phyloP scores from a whole-genome alignment of 2,888 invertebrate species.

The Aleiodes testaceus region DNA sequence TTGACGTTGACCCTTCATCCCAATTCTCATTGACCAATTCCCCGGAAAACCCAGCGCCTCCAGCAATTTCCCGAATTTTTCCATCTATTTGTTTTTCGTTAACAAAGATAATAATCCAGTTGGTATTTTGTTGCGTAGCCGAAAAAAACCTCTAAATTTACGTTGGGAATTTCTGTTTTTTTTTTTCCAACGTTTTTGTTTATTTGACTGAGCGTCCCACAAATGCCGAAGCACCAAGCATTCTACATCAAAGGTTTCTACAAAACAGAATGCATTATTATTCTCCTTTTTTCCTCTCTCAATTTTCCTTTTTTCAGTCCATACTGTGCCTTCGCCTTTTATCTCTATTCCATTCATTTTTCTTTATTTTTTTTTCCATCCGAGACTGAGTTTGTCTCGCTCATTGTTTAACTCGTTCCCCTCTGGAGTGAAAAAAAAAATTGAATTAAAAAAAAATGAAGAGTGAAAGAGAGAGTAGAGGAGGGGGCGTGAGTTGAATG shows the following conservation, averaged over 20 bases:
- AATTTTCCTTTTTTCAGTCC: not conserved
- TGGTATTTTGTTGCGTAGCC: conserved; percentile 6
- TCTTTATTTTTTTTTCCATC: not conserved
- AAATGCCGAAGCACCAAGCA: conserved; percentile 16
- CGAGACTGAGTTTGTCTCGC: conserved; percentile 13
- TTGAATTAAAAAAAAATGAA: too few species aligned
- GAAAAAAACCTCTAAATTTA: not conserved
- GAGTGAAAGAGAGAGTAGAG: too few species aligned
- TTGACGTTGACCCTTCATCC: too few species aligned
- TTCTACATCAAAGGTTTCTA: conserved; percentile 19
- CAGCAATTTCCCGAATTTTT: too few species aligned
- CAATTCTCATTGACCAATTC: too few species aligned
- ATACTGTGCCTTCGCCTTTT: not conserved
- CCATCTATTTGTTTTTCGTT: not conserved
- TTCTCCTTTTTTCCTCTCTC: not conserved
- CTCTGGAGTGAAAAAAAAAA: not conserved
- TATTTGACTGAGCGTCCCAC: not conserved
- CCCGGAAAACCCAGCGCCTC: not conserved
- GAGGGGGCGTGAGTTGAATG: not conserved
- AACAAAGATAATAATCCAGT: conserved; percentile 9
- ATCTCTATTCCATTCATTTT: not conserved
- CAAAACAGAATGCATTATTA: conserved; percentile 28
- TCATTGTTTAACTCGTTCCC: conserved; percentile 10
- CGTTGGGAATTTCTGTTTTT: not conserved
- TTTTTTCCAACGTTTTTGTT: not conserved